Base-by-base conservation (phyloP, 2,797 vertebrate species). In the Bradypodion ventrale region DNA sequence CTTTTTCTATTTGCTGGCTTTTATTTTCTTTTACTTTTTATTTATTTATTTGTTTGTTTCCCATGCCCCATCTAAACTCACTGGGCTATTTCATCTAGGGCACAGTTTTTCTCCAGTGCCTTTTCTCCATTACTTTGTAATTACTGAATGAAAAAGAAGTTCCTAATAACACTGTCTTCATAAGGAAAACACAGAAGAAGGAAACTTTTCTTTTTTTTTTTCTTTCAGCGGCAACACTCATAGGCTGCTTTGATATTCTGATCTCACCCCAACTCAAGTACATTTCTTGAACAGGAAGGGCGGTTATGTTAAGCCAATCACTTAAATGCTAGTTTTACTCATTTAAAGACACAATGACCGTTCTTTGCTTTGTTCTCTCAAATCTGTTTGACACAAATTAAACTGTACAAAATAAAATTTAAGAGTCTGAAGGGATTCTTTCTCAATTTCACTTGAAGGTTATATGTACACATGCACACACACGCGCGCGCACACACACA, bases 371-470 rank as follows among this genome's bases (percentile, higher is more conserved):
- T 84, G 74, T 89, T 91, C 92, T 88, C 88, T 87, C 92, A 93
- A 92, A 90, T 89, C 91, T 87, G 85, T 92, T 90, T 93, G 88
- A 93, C 91, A 91, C 89, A 89, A 90, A 92, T 93, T 93, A 93
- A 94, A 87, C 89, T 89, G 88, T 85, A 37, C 29, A 90, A 84
- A 75, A 90, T 89, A 89, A 49, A 83, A 74, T 79, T 89, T 92
- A 92, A 88, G 82, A 89, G 85, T 87, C 85, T 44, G 63, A 87
- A 40, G 60, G 21, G 46, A 88, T 83, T 86, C 80, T 87, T 86
- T 88, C 37, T 90, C 87, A 87, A 80, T 86, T 77, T 75, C 52
- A 88, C 86, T 92, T 85, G n/a, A 75, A 84, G 66, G 25, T 37
- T 81, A 72, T 10, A 65, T 59, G 44, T 56, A 8, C 52, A 56